Base-by-base conservation (phyloP, 2,113 vertebrate genomes). In the Oreotrochilus melanogaster region DNA sequence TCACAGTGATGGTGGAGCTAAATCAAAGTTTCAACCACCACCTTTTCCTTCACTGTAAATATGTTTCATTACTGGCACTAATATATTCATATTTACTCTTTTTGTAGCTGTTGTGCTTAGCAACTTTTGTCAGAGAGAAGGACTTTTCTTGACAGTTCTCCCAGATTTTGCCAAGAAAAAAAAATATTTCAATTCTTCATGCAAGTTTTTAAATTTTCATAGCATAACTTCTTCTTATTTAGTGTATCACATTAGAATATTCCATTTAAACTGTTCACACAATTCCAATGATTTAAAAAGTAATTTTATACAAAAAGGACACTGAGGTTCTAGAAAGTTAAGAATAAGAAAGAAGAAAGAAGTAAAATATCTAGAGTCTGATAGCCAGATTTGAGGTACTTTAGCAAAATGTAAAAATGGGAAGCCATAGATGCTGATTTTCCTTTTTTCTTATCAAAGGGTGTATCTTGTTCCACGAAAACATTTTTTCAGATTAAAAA, bases 51-150 rank as follows among this genome's bases (percentile, higher is more conserved):
- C 23, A 24, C 18, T 73, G 42, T 62, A 69, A 86, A 48, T 71
- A 53, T 66, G 18, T 42, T 66, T 90, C 89, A 92, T 80, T 94
- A 39, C 24, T 88, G 75, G 51, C 43, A 60, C 31, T 84, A 88
- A 79, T 95, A 92, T 92, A 94, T 93, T 95, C 12, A 6, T 80
- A 90, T 93, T 96, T 96, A 86, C 31, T 78, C 12, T 73, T 96
- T 90, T 76, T 73, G 31, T 70, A 88, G 65, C 47, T 80, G 66
- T 62, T 76, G 37, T 45, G 60, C 60, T 78, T 73, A 70, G 31
- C 54, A 92, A 86, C 75, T 90, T 92, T 66, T 86, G 79, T 74
- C 47, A 51, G 66, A 60, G 47, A 58, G 25, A 64, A 53, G n/a
- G 42, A 88, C 73, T 70, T 47, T 92, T 86, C 69, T 88, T 96